Base-by-base conservation (phyloP, 1,140 invertebrate genomes). In the Drosophila azteca region DNA sequence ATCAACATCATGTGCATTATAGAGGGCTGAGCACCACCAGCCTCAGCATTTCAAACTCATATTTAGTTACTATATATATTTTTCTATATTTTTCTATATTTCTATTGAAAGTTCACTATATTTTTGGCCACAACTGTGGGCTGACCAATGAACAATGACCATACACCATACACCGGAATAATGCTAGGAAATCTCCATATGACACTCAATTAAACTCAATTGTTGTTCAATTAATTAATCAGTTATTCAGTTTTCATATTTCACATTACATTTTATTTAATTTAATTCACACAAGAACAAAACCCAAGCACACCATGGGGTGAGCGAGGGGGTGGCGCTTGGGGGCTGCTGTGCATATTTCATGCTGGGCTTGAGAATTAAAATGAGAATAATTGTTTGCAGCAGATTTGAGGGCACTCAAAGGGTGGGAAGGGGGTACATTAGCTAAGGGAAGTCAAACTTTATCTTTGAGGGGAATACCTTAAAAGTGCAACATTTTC, bases 1-100 rank as follows among this genome's bases (percentile, higher is more conserved):
- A 92, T 97, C 20, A 97, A 97, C 88, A 94, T 97, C 68, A 90
- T 97, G 52, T 96, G 96, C 95, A 94, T 96, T n/a, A 94, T 96
- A 65, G 93, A 95, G 60, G 81, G 90, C 63, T 93, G 83, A 92
- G 20, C 22, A 26, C 6, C 7, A 43, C n/a, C n/a, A n/a, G n/a
- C n/a, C n/a, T n/a, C 31, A 26, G 24, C 24, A 20, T 20, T 20
- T 20, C 24, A 5, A 5, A 4, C 4, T 5, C 24, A 24, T 24
- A 24, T 24, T 6, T 24, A 5, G 22, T 24, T 24, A 24, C 22
- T 4, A 2, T 24, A 2, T 4, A 24, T 3, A 24, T 3, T 24
- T 24, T 2, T 24, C 2, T 1, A 22, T 22, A 1, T 20, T 20
- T 20, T 20, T 20, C 17, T 5, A 6, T 31, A 31, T 35, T 9